Base-by-base conservation (phyloP, 2,888 invertebrate genomes). In the Sarcophaga variegata region DNA sequence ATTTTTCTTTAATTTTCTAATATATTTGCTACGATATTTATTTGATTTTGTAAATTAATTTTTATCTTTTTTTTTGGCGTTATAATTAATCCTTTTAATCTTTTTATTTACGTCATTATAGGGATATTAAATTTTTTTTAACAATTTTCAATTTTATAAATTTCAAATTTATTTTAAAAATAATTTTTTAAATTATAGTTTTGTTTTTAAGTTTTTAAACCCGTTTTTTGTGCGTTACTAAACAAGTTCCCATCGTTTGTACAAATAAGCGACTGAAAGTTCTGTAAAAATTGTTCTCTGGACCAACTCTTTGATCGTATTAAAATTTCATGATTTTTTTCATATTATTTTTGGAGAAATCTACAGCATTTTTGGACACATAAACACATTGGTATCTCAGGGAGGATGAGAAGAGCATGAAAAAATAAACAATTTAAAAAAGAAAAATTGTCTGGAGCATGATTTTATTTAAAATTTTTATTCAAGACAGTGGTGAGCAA, bases 191-290 rank as follows among this genome's bases (percentile, higher is more conserved):
- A 10, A 37, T 2, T 2, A 37, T 37, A 37, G 10, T 37, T 59
- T 8, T 27, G 72, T 76, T 66, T 69, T 22, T 45, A 69, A 37
- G 37, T 37, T 37, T 67, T 63, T 45, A 11, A 47, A 59, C 47
- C 54, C 17, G 17, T 54, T 62, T 70, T 77, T 60, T 62, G 17
- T 76, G 80, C 84, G 84, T 62, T 62, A 49, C n/a, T 54, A 49
- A 64, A 63, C 71, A 79, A 79, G 66, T 78, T 75, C 79, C 63
- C 83, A 63, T 81, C 71, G 66, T 76, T 78, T 81, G 70, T 76
- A 78, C 66, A 11, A 59, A 64, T 47, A 60, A 60, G 37, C 70
- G 67, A 82, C 87, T 84, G 60, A 87, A 63, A 67, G 62, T 47
- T 60, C 71, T 71, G 47, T 60, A 83, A 54, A 64, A 76, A 71